phyloP scores from a whole-genome alignment of 2,113 vertebrate species.

The Periophthalmus modestus region DNA sequence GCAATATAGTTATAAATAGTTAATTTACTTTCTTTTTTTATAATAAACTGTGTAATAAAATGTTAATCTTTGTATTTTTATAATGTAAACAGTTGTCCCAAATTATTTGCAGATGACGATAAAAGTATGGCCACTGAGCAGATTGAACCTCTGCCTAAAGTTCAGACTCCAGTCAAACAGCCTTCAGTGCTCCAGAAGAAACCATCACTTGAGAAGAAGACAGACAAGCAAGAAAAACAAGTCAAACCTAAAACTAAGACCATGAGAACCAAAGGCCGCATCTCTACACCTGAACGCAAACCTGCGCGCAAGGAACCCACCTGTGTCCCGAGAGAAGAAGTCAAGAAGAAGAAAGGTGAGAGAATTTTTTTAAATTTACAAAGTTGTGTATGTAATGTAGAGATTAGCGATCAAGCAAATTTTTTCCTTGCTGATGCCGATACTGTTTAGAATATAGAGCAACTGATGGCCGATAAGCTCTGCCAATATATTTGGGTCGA shows the following conservation, averaged over 20 bases:
- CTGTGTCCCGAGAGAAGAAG: constrained; percentile 91
- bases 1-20: too few species aligned
- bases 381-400: too few species aligned
- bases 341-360: constrained; percentile 99
- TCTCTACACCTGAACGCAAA: constrained; percentile 96
- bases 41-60: too few species aligned
- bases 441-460: too few species aligned
- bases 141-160: constrained; percentile 89
- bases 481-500: too few species aligned
- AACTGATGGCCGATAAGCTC: too few species aligned
- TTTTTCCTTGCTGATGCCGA: too few species aligned
- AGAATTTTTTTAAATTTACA: constrained; percentile 21
- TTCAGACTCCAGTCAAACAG: constrained; percentile 79
- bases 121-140: constrained; percentile 93
- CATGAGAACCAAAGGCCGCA: constrained; percentile 86
- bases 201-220: constrained; percentile 66
- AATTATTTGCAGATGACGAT: constrained; percentile 87
- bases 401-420: too few species aligned
- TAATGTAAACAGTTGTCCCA: not conserved
- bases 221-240: constrained; percentile 80
- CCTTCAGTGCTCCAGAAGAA: constrained; percentile 35
- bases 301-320: constrained; percentile 89
- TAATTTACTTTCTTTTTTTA: too few species aligned
- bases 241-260: constrained; percentile 87
- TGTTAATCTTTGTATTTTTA: not conserved